A percentile compares a stretch with the other conserved stretches of the same genome.
Conservation (phyloP, 2,113 vertebrate species). For the Prietella phreatophila region DNA sequence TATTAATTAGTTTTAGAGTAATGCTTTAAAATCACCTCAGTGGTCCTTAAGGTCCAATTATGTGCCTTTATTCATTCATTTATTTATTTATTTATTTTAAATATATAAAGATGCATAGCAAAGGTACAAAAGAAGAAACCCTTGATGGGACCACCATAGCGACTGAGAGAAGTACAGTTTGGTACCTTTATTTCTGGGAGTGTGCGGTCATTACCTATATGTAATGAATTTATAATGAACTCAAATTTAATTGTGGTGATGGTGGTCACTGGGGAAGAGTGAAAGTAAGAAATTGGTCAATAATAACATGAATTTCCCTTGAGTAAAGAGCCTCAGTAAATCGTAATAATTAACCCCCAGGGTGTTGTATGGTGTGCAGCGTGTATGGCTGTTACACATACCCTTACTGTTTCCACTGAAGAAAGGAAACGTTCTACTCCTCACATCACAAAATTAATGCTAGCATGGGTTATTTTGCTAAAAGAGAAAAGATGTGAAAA, state of each 20-base stretch:
- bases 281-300: slow-evolving; percentile 73
- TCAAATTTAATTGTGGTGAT: slow-evolving; percentile 19
- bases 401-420: slow-evolving; percentile 64
- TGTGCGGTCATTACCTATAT: neutral
- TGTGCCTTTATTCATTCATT: neutral
- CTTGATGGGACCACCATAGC: neutral
- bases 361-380: slow-evolving; percentile 67
- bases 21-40: neutral
- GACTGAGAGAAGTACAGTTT: neutral
- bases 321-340: slow-evolving; percentile 64
- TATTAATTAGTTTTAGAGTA: neutral
- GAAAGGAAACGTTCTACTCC: neutral
- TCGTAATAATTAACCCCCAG: slow-evolving; percentile 75
- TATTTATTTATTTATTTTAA: too few relatives aligned
- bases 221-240: slow-evolving; percentile 18
- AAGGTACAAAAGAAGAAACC: neutral
- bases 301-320: slow-evolving; percentile 69
- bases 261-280: slow-evolving; percentile 52
- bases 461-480: neutral
- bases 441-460: neutral
- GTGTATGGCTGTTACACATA: slow-evolving; percentile 64
- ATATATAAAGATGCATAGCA: neutral
- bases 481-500: slow-evolving; percentile 7
- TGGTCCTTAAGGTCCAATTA: neutral
- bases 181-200: neutral